Base-by-base conservation (phyloP, 2,888 invertebrate genomes). In the Tridacna gigas region DNA sequence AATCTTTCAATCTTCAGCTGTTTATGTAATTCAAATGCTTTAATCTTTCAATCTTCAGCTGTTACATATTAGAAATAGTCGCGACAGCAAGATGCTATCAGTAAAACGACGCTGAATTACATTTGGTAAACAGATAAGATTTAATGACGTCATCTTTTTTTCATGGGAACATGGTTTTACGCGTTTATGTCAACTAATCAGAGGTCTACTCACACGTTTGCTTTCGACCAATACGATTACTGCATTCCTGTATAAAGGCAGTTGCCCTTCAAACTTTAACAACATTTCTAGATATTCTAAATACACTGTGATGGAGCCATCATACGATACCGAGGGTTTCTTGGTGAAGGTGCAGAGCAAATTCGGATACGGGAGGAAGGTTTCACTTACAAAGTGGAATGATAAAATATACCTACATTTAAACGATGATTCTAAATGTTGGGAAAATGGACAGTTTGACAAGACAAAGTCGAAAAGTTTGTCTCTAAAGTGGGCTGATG, bases 391-490 rank as follows among this genome's bases (percentile, higher is more conserved):
- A 48, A 79, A 74, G 37, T 79, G 74, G 74, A 79, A 74, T 28
- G 67, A 51, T 56, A 66, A 48, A 28, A n/a, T 67, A 7, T 79
- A 60, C 56, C 26, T 79, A 37, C 79, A 74, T 45, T 65, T 79
- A 15, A 74, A 66, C 60, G 79, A 79, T 28, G 66, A 79, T 37
- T 74, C 65, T n/a, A 73, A 77, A 56, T 77, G 77, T 69, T 77
- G 67, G 77, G 66, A 77, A 25, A 67, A 67, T 56, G 60, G 69
- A 37, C n/a, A 51, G n/a, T 77, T 48, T 56, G 69, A 77, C 60
- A 77, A 77, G 47, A 56, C 67, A 51, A 66, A 77, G 51, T 18
- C 56, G n/a, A 77, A 69, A 69, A 51, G 48, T 76, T 47, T 76
- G 37, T 76, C 76, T 15, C 25, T 76, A 13, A 76, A 76, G 20